Evolutionary conservation across 2,113 vertebrate species (phyloP), one percentile per base, ranked within the genome.

Genomic region (Ia io): DNA sequence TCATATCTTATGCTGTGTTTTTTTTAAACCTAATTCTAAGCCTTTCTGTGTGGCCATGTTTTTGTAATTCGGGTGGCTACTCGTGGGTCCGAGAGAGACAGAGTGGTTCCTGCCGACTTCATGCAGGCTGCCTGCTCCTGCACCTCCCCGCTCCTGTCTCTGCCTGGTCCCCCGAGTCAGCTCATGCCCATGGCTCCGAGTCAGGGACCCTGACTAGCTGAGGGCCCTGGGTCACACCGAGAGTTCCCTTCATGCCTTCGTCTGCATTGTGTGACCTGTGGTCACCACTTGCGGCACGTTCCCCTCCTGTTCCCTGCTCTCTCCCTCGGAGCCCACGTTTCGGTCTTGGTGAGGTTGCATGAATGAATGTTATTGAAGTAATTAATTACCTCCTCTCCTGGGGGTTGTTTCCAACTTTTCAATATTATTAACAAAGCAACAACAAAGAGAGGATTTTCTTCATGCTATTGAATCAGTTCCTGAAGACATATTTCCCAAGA

Each of bases 361-460:
- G 51, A 80, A 42, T 12, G 69, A 59, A 53, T 32, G 32, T 80
- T 37, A 63, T 9, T 51, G 49, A 88, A 88, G 23, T 65, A 16
- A 93, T 95, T 92, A 92, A 91, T 91, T 69, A 70, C 73, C 47
- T 73, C 63, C 86, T 95, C 90, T 88, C 88, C 93, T 56, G 53
- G 53, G 87, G 42, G 23, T n/a, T 65, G 5, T 49, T 61, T 78
- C 91, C 47, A 59, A 87, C 63, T 82, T 89, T 83, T 56, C 56
- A 40, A 47, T 53, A 4, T 61, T 67, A 78, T 49, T 49, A 77
- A 37, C 67, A 84, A 77, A 78, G 61, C 42, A 59, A 70, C 84
- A 44, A 83, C 59, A 85, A 90, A 65, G 23, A 53, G 59, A 65
- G 70, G 35, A 20, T 22, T 51, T 84, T n/a, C 32, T 59, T 35